These are phyloP conservation scores for Pachypeltis micranthus DNA, from an alignment of 1,140 invertebrate species.

Conservation along the genomic window DNA sequence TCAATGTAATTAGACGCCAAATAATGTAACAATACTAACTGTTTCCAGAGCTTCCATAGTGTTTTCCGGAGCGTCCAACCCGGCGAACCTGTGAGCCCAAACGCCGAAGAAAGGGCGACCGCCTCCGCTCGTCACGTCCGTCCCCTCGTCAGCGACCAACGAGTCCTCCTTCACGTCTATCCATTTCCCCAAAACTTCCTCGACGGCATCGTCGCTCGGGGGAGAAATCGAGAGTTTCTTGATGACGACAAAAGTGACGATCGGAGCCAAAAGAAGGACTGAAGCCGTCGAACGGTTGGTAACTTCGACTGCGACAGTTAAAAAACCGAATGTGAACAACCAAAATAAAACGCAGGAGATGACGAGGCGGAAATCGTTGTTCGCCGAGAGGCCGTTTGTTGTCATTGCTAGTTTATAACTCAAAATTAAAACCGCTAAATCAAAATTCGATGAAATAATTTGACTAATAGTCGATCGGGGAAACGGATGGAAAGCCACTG, in stretches of 20 bases:
- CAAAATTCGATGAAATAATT: no score
- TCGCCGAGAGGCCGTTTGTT: neutral
- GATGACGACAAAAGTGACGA: slow-evolving; percentile 5
- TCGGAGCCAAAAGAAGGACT: neutral
- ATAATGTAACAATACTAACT: slow-evolving; percentile 41
- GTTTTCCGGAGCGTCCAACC: slow-evolving; percentile 60
- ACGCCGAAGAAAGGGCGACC: slow-evolving; percentile 28
- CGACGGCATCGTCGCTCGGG: neutral
- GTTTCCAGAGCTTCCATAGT: slow-evolving; percentile 53
- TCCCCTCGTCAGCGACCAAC: neutral
- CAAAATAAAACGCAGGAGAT: slow-evolving; percentile 12
- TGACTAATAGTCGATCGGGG: no score
- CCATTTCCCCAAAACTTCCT: slow-evolving; percentile 9
- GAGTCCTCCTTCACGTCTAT: neutral
- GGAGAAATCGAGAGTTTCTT: slow-evolving; percentile 8
- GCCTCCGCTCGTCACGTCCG: neutral
- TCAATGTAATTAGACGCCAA: no score
- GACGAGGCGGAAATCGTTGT: slow-evolving; percentile 1
- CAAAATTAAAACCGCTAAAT: neutral
- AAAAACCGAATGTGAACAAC: neutral
- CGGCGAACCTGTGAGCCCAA: slow-evolving; percentile 55
- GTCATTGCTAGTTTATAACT: no score
- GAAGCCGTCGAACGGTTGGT: slow-evolving; percentile 6
- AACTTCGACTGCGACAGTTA: slow-evolving; percentile 16
- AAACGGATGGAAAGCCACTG: no score